phyloP scores from a whole-genome alignment of 2,888 invertebrate genomes.

The Pristionchus fissidentatus region DNA sequence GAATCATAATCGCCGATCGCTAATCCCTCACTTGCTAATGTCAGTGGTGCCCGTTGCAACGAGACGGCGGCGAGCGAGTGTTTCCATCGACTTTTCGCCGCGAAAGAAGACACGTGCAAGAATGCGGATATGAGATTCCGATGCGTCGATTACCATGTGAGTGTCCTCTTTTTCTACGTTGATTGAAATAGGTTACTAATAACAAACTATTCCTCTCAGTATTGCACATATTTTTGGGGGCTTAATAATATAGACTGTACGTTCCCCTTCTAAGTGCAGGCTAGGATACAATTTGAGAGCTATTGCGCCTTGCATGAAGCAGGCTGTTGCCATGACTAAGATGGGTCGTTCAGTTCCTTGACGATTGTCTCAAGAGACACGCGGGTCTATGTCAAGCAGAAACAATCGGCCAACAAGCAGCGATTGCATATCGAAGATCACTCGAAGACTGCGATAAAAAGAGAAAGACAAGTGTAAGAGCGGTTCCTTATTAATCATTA shows the following conservation, averaged over 20 bases:
- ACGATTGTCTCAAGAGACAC: constrained; percentile 38
- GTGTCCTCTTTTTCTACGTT: not conserved
- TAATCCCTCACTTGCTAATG: not conserved
- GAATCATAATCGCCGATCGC: too few relatives aligned
- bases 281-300: too few relatives aligned
- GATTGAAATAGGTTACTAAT: too few relatives aligned
- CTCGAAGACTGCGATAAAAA: constrained; percentile 42
- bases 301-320: too few relatives aligned
- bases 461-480: not conserved
- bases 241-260: too few relatives aligned
- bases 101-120: constrained; percentile 61
- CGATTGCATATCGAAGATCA: constrained; percentile 18
- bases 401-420: not conserved
- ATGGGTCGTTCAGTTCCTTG: constrained; percentile 42
- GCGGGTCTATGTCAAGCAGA: constrained; percentile 40
- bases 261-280: too few relatives aligned
- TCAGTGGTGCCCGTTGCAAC: constrained; percentile 60
- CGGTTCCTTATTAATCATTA: too few relatives aligned
- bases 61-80: constrained; percentile 60
- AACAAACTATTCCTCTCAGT: too few relatives aligned
- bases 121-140: constrained; percentile 58
- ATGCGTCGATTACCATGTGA: constrained; percentile 64
- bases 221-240: too few relatives aligned
- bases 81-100: constrained; percentile 60
- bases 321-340: too few relatives aligned